Percentiles rank a stretch among this genome's conserved stretches.
Evolutionary conservation across 2,888 invertebrate species (phyloP).

Genomic region (Allacma fusca): DNA sequence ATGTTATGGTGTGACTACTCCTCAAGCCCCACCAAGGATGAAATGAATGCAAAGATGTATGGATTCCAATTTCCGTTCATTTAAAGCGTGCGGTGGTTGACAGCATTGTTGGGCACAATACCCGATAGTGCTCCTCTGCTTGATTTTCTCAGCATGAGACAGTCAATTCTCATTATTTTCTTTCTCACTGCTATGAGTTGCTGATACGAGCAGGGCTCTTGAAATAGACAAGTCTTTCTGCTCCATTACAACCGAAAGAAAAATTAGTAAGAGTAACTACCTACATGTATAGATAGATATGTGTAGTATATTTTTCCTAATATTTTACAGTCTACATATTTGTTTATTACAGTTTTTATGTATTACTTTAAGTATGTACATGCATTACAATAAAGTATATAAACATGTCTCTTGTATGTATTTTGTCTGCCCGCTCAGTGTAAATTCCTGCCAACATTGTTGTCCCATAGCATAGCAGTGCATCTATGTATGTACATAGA

Average conservation of each 20-base stretch:
- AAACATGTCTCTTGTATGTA: no score
- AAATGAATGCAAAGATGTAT: conserved; percentile 33
- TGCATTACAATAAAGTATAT: no score
- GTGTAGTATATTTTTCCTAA: no score
- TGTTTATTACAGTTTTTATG: no score
- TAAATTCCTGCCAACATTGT: no score
- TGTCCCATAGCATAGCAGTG: no score
- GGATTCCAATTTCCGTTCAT: conserved; percentile 57
- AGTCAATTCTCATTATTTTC: conserved; percentile 44
- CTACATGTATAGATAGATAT: no score
- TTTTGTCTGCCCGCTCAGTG: no score
- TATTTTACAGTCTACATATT: no score
- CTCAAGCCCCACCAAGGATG: background rate
- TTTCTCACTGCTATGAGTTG: conserved; percentile 13
- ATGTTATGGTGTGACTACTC: no score
- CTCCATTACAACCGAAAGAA: conserved; percentile 15
- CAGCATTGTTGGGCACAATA: conserved; percentile 39
- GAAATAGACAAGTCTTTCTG: conserved; percentile 27
- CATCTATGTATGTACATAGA: no score
- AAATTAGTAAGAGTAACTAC: background rate
- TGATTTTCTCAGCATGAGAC: conserved; percentile 51
- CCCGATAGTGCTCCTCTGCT: conserved; percentile 40
- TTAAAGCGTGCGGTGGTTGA: conserved; percentile 50
- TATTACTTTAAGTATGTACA: no score
- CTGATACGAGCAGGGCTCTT: background rate